Percentiles rank a stretch among this genome's conserved stretches.
Conservation (phyloP, 2,113 vertebrate genomes). For the Chamaea fasciata region DNA sequence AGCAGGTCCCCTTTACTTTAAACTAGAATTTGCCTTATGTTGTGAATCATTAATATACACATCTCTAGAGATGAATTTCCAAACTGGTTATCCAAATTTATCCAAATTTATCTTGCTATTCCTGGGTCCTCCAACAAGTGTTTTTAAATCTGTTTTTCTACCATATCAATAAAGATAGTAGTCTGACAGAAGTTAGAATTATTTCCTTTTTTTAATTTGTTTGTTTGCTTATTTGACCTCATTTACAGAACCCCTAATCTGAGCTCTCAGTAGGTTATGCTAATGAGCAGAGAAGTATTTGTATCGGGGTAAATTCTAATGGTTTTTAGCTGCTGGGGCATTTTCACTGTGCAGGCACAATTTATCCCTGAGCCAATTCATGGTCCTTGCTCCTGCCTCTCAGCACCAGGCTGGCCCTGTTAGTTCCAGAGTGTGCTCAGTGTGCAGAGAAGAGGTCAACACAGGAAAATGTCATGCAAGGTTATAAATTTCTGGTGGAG, state of each 20-base stretch:
- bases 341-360: not conserved
- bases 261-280: not conserved
- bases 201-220: not conserved
- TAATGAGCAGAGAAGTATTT: not conserved
- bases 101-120: not conserved
- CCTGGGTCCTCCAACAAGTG: not conserved
- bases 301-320: not conserved
- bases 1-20: not conserved
- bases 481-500: not conserved
- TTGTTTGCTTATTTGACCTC: not conserved
- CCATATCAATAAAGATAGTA: not conserved
- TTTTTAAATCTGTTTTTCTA: not conserved
- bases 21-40: not conserved
- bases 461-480: not conserved
- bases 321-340: not conserved
- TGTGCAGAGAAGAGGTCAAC: not conserved
- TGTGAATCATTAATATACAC: not conserved
- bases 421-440: accelerated
- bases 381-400: not conserved
- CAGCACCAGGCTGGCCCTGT: not conserved
- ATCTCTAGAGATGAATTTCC: not conserved
- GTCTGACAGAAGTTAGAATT: not conserved
- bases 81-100: not conserved
- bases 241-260: not conserved
- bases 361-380: accelerated